Evolutionary conservation across 1,140 invertebrate species (phyloP), one percentile per base, ranked within the genome.

Genomic region (Antheraea pernyi): DNA sequence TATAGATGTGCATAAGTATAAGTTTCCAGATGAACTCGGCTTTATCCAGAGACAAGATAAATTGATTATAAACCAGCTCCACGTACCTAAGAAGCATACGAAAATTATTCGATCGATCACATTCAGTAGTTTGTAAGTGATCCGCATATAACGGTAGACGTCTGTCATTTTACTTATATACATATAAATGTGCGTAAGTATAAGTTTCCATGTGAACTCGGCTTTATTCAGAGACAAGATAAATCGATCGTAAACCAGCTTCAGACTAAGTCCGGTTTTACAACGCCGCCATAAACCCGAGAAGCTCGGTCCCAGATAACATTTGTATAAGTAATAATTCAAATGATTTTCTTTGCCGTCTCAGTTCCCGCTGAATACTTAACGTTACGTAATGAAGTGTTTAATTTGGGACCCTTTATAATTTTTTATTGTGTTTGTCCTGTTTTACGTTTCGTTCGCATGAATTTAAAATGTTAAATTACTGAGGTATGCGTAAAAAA

Each of bases 291-390:
- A 19, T 36, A 19, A 36, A 19, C 59, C 18, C 18, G 59, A 36
- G 30, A 10, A 19, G 19, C 59, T n/a, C 11, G 1, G 6, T n/a
- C 46, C 11, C 46, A 16, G 46, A 53, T 37, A 30, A 63, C 61
- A 30, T 63, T 63, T 63, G 61, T 63, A 63, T 63, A 63, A 53
- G 46, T 53, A 53, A 61, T 61, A 61, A 63, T 63, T 63, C 61
- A 13, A 63, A 9, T 63, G 61, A 63, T 63, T 63, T 63, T 36
- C 61, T 13, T 13, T n/a, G 30, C 30, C 30, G 30, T 13, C 8
- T 30, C 61, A 37, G 22, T 8, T 37, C 61, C 2, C 13, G n/a
- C 37, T 18, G 8, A 6, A 37, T 63, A 8, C 16, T 19, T 36
- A 61, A 22, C 0, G 61, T 30, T 16, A 30, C 6, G 61, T 30